Evolutionary conservation across 2,888 invertebrate genomes (phyloP).

Genomic region (Pammene fasciana): DNA sequence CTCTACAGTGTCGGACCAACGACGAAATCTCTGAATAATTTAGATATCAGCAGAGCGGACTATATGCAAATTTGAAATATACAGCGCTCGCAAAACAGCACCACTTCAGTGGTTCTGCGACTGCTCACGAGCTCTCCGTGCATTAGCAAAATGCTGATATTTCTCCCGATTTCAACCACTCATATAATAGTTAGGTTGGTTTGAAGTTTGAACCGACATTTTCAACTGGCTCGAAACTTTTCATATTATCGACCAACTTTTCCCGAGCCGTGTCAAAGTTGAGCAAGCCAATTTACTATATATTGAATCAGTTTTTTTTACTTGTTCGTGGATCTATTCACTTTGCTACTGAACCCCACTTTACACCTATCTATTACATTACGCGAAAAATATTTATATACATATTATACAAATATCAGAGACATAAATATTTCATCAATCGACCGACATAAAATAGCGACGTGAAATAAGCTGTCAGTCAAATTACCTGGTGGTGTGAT

Average conservation of each 20-base stretch:
- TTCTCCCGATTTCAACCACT: not conserved
- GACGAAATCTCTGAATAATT: conserved; percentile 29
- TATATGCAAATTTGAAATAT: conserved; percentile 24
- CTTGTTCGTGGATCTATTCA: no score
- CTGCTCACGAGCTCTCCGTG: not conserved
- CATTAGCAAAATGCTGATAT: not conserved
- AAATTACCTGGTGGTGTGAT: not conserved
- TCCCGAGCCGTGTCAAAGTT: conserved; percentile 4
- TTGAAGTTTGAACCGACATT: not conserved
- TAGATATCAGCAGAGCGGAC: conserved; percentile 4
- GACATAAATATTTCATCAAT: not conserved
- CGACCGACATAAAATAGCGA: not conserved
- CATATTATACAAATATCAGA: not conserved
- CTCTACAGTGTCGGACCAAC: conserved; percentile 21
- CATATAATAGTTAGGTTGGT: not conserved
- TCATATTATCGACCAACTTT: conserved; percentile 25
- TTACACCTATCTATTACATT: not conserved
- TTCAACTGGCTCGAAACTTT: conserved; percentile 22
- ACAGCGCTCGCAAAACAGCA: conserved; percentile 9
- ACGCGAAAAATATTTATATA: not conserved
- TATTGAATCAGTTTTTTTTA: conserved; percentile 1
- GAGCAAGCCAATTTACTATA: not conserved
- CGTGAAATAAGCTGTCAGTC: conserved; percentile 6
- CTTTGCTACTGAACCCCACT: no score
- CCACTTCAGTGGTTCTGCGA: not conserved